Evolutionary conservation across 2,113 vertebrate species (phyloP).

Genomic region (Pyrgilauda ruficollis): DNA sequence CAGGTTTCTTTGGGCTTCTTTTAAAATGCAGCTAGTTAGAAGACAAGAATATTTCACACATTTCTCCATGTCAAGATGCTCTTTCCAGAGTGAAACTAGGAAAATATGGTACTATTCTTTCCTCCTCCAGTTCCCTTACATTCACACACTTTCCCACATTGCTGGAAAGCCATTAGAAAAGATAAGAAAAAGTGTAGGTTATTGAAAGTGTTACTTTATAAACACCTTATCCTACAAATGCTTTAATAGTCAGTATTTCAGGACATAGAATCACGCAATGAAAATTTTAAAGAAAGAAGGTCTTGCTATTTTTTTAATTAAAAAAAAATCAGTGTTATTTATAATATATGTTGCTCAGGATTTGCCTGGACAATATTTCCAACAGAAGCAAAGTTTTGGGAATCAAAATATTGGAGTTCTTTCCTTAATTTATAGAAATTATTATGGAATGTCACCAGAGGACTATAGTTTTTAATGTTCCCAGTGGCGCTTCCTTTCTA

Average conservation of each 20-base stretch:
- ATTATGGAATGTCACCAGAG: background rate
- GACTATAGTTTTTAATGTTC: background rate
- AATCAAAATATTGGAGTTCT: background rate
- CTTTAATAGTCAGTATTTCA: background rate
- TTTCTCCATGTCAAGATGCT: background rate
- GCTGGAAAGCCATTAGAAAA: background rate
- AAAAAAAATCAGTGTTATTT: background rate
- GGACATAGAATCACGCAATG: background rate
- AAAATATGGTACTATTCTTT: background rate
- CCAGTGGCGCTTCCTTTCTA: background rate
- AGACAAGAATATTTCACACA: background rate
- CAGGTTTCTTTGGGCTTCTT: background rate
- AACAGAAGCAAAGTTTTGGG: background rate
- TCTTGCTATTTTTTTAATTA: rapidly evolving
- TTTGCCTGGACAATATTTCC: background rate
- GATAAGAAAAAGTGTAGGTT: background rate
- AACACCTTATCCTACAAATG: background rate
- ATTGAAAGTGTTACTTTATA: background rate
- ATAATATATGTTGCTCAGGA: background rate
- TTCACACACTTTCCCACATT: background rate
- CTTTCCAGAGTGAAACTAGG: background rate
- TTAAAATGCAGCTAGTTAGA: background rate
- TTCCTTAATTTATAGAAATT: background rate
- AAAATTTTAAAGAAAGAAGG: background rate
- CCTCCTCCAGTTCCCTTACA: background rate